A percentile compares a stretch with the other conserved stretches of the same genome.
phyloP scores from a whole-genome alignment of 2,113 vertebrate genomes.

The Chauna torquata region DNA sequence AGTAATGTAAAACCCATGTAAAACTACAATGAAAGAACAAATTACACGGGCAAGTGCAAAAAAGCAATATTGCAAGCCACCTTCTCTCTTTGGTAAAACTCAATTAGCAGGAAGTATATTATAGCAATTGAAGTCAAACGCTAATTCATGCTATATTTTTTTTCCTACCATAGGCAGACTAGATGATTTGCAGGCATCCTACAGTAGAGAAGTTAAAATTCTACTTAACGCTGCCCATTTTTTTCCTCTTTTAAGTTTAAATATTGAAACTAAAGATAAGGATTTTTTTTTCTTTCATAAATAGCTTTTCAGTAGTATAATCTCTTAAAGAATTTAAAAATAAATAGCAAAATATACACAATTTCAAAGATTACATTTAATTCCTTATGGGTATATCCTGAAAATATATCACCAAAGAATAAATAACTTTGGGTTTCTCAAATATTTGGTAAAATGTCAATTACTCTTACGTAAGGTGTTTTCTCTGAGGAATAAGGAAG shows the following conservation, averaged over 20 bases:
- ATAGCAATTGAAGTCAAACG: conserved; percentile 39
- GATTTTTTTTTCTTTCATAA: conserved; percentile 20
- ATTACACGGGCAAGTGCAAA: conserved; percentile 57
- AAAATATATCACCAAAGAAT: conserved; percentile 40
- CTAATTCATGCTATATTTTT: not conserved
- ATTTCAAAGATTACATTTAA: conserved; percentile 23
- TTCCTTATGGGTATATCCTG: conserved; percentile 16
- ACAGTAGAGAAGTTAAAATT: not conserved
- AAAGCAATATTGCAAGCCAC: conserved; percentile 29
- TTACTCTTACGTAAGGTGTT: not conserved
- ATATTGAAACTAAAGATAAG: conserved; percentile 30
- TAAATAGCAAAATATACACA: conserved; percentile 70
- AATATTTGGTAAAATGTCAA: conserved; percentile 57
- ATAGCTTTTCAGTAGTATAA: conserved; percentile 51
- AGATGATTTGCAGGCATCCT: not conserved
- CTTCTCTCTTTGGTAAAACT: conserved; percentile 60
- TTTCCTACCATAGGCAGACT: not conserved
- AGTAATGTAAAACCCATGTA: conserved; percentile 12
- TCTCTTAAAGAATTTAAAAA: conserved; percentile 44
- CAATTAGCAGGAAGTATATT: not conserved
- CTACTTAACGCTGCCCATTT: not conserved
- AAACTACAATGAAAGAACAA: conserved; percentile 6
- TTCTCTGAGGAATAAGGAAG: conserved; percentile 19
- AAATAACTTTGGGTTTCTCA: conserved; percentile 61
- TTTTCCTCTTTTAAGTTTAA: conserved; percentile 32